A percentile compares a stretch with the other conserved stretches of the same genome.
phyloP scores from a whole-genome alignment of 2,888 invertebrate species.

The Eupithecia insigniata region DNA sequence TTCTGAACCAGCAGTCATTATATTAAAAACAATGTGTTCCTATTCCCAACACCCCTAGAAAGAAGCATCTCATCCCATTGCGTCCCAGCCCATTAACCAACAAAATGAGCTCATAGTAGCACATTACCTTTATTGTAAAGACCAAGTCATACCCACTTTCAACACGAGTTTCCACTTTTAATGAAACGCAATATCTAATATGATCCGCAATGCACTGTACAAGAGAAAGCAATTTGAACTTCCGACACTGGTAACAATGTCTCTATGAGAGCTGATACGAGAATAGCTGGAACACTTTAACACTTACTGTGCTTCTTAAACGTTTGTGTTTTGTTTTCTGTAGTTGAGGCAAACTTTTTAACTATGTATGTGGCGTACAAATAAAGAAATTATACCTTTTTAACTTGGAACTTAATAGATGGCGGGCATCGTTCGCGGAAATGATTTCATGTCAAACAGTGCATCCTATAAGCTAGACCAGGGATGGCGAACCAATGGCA shows the following conservation, averaged over 20 bases:
- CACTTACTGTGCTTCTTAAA: not conserved
- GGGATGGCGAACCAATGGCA: no score
- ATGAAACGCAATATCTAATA: constrained; percentile 46
- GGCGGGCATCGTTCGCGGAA: no score
- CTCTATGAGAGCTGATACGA: constrained; percentile 13
- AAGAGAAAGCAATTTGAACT: constrained; percentile 47
- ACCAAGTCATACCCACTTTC: constrained; percentile 18
- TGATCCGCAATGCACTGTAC: constrained; percentile 43
- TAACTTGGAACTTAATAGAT: no score
- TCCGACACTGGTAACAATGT: constrained; percentile 37
- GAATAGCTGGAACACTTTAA: not conserved
- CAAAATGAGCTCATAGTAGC: not conserved
- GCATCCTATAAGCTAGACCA: no score
- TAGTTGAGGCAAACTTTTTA: no score
- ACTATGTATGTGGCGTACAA: no score
- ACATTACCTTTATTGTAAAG: constrained; percentile 12
- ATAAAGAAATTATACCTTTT: no score
- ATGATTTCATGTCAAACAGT: no score
- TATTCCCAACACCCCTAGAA: not conserved
- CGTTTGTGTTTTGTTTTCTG: not conserved
- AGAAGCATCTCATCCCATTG: not conserved
- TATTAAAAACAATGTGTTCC: not conserved
- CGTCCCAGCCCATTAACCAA: constrained; percentile 9
- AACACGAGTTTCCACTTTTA: constrained; percentile 42
- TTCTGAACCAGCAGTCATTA: not conserved